Conservation (phyloP, 2,113 vertebrate genomes). For the Vidua chalybeata region DNA sequence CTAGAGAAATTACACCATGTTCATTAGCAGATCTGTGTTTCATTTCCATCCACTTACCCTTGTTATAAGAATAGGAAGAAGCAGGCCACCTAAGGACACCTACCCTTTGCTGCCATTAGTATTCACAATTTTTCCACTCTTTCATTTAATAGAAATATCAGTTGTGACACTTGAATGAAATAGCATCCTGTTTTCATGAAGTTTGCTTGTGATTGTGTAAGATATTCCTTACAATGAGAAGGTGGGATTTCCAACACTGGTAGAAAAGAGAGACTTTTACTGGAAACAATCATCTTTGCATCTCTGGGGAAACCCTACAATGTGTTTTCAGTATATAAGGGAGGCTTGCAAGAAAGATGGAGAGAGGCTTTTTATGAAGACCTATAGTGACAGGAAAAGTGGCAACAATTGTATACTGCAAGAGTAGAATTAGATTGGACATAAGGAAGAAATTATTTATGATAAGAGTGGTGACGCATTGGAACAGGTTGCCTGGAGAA, state of each 20-base stretch:
- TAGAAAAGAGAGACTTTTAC: neutral
- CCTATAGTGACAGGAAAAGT: neutral
- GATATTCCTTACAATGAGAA: neutral
- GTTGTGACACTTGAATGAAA: neutral
- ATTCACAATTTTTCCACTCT: neutral
- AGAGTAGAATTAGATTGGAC: neutral
- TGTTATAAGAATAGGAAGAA: neutral
- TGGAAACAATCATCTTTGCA: neutral
- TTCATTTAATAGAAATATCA: neutral
- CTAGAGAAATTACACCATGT: conserved; percentile 15
- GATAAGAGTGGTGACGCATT: neutral
- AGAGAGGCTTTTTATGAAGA: neutral
- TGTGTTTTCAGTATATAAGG: neutral
- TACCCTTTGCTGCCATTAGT: neutral
- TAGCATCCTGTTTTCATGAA: neutral
- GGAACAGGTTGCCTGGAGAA: neutral
- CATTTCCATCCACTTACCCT: conserved; percentile 13
- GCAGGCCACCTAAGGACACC: neutral
- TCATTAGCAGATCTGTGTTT: neutral
- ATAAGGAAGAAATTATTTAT: neutral
- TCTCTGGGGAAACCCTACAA: neutral
- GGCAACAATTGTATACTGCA: neutral
- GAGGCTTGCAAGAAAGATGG: neutral
- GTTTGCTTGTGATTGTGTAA: neutral
- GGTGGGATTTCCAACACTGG: neutral